These are phyloP conservation scores for Bos taurus DNA, from an alignment of 2,113 vertebrate genomes.

Conservation along the genomic window ARS-UCD2.0 NC_037331.1:44755501-44756000, in stretches of 20 bases:
- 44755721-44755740: neutral
- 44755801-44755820: neutral
- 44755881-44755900: neutral
- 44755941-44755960: neutral
- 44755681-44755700: neutral
- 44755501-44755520: neutral
- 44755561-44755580: neutral
- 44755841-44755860: neutral
- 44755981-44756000: neutral
- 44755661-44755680: neutral
- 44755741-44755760: neutral
- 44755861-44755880: neutral
- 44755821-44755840: neutral
- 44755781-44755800: neutral
- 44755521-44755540: neutral
- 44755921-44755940: neutral
- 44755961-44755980: neutral
- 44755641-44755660: neutral
- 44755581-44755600: neutral
- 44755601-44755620: neutral
- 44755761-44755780: neutral
- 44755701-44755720: neutral
- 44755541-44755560: neutral
- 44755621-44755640: neutral
- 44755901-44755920: neutral